Evolutionary conservation across 2,888 invertebrate genomes (phyloP).

Genomic region (Scaptomyza polygonia): DNA sequence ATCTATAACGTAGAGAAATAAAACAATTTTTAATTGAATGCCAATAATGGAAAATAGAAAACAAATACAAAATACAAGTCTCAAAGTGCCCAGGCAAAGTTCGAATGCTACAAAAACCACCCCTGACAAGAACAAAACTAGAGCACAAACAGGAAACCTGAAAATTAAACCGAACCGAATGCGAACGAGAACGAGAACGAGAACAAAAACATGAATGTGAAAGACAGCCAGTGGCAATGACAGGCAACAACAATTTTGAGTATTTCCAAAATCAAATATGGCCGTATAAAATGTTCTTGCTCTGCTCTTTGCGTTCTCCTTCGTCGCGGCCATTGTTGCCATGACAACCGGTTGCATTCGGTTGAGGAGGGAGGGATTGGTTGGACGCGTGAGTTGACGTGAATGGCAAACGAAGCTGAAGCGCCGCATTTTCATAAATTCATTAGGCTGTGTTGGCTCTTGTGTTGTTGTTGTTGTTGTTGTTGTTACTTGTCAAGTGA

Average conservation of each 20-base stretch:
- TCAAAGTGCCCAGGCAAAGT: slow-evolving; percentile 11
- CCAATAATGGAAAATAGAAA: slow-evolving; percentile 53
- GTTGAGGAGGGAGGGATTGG: slow-evolving; percentile 11
- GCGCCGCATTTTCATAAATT: slow-evolving; percentile 69
- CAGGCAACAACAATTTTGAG: slow-evolving; percentile 61
- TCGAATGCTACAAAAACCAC: slow-evolving; percentile 57
- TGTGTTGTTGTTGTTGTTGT: slow-evolving; percentile 9
- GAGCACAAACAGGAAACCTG: slow-evolving; percentile 20
- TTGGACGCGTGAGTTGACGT: slow-evolving; percentile 6
- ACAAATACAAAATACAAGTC: slow-evolving; percentile 39
- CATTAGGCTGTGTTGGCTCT: slow-evolving; percentile 48
- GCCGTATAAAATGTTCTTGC: slow-evolving; percentile 76
- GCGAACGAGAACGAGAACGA: background rate
- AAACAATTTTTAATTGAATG: slow-evolving; percentile 28
- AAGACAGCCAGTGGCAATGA: slow-evolving; percentile 34
- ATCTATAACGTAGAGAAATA: slow-evolving; percentile 11
- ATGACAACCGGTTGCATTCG: slow-evolving; percentile 67
- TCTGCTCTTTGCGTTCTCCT: slow-evolving; percentile 67
- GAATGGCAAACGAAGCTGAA: slow-evolving; percentile 35
- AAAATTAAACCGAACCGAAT: slow-evolving; percentile 15
- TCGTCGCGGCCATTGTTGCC: slow-evolving; percentile 75
- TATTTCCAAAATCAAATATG: slow-evolving; percentile 81
- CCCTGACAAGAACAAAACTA: slow-evolving; percentile 30
- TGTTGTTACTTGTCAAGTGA: slow-evolving; percentile 42
- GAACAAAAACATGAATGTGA: slow-evolving; percentile 8